Evolutionary conservation across 2,888 invertebrate species (phyloP), one percentile per base, ranked within the genome.

Genomic region (Calameuta idolon): DNA sequence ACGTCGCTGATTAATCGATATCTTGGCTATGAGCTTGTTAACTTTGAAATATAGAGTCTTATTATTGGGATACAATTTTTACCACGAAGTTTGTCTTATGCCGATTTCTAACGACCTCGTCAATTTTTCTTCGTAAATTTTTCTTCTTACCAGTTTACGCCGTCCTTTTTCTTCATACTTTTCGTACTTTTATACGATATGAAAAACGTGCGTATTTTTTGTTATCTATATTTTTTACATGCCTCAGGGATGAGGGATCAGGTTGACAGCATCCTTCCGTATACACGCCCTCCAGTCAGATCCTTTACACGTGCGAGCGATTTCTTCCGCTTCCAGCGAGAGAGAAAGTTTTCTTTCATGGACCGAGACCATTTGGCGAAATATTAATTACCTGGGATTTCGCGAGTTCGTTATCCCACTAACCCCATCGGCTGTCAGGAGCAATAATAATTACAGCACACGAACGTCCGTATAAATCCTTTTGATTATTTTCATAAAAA

Each of bases 391-490:
- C 71, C 31, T 31, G 33, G 31, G 33, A 71, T 71, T 71, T 71
- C 31, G 71, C 71, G 71, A 71, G 71, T 71, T 71, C 71, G 71
- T 71, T 71, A 71, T 71, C 12, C 71, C 71, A 31, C 31, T 71
- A 9, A 31, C 71, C 71, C 71, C 71, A 71, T 0, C 9, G 31
- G 31, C 12, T 34, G 71, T 33, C 71, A 15, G 71, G 31, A 71
- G 71, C 12, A 34, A 71, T 71, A 71, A 55, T 55, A 55, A 55
- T 55, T 55, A 23, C 55, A 23, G 55, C 55, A 23, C 9, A 55
- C 0, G 69, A 55, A 9, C 23, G 55, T 55, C 55, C 55, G 23
- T 55, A 23, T 55, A 9, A 9, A 55, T 55, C 55, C 55, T 23
- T 23, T 23, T 9, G 9, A 55, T 55, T 55, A 55, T 55, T 9